Percentiles rank a stretch among this genome's conserved stretches.
These are phyloP conservation scores for Lingula anatina DNA, from an alignment of 2,888 invertebrate genomes.

Conservation along the genomic window DNA sequence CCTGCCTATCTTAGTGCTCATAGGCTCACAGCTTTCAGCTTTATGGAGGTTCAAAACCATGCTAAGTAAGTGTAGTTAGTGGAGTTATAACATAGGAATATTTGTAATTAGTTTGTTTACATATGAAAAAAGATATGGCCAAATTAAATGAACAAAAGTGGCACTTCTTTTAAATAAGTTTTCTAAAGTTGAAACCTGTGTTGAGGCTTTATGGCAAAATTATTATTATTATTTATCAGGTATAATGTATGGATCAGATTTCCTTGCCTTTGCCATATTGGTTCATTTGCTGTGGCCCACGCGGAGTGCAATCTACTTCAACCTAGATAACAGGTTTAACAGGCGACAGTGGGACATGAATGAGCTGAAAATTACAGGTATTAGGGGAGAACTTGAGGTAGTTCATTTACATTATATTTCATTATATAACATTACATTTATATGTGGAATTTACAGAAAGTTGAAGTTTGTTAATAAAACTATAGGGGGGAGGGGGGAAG, in stretches of 20 bases:
- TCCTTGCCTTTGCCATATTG: conserved; percentile 90
- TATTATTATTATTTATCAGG: conserved; percentile 57
- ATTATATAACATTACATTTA: no score
- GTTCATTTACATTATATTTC: no score
- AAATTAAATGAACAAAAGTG: neutral
- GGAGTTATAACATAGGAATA: no score
- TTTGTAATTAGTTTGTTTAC: no score
- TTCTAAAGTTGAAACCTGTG: neutral
- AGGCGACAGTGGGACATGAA: conserved; percentile 24
- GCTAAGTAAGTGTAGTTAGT: conserved; percentile 63
- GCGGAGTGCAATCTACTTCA: conserved; percentile 83
- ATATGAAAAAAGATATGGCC: neutral
- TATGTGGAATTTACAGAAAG: no score
- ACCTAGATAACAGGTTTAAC: conserved; percentile 52
- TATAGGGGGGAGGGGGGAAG: no score
- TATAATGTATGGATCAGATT: conserved; percentile 92
- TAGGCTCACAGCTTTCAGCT: conserved; percentile 87
- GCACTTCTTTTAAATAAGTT: neutral
- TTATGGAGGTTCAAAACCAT: conserved; percentile 93
- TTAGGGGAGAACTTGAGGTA: no score
- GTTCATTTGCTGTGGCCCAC: conserved; percentile 95
- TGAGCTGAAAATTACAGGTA: conserved; percentile 38
- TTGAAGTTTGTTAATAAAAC: no score
- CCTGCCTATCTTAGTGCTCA: conserved; percentile 86
- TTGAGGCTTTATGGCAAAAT: neutral